Conservation (phyloP, 2,888 invertebrate species). For the Dolichomitus sp. region DNA sequence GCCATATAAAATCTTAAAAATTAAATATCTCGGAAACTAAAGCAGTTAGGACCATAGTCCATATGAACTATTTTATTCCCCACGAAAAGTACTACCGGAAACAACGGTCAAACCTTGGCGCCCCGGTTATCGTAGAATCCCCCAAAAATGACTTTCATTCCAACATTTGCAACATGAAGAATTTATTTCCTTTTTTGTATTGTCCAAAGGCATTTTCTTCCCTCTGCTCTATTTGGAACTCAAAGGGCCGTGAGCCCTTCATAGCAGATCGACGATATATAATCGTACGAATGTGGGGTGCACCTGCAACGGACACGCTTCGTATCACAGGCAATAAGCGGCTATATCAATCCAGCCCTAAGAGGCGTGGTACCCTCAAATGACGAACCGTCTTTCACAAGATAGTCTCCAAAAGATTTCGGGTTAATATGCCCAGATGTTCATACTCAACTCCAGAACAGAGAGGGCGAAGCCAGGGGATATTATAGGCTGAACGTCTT, state of each 20-base stretch:
- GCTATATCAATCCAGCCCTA: conserved; percentile 21
- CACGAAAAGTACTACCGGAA: too few relatives aligned
- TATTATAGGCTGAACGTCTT: conserved; percentile 11
- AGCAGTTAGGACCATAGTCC: too few relatives aligned
- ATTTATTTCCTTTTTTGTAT: not conserved
- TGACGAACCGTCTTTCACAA: conserved; percentile 75
- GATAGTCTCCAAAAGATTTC: conserved; percentile 70
- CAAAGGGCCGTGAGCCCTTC: conserved; percentile 5
- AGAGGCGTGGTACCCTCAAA: conserved; percentile 31
- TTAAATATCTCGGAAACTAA: too few relatives aligned
- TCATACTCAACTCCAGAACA: conserved; percentile 33
- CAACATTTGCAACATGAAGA: not conserved
- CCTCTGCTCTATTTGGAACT: conserved; percentile 1
- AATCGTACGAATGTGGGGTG: conserved; percentile 8
- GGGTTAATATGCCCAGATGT: conserved; percentile 74
- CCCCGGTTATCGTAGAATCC: too few relatives aligned
- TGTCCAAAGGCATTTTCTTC: not conserved
- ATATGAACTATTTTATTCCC: too few relatives aligned
- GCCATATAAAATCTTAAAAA: too few relatives aligned
- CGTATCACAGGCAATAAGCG: conserved; percentile 3
- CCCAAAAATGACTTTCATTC: not conserved
- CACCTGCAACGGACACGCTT: conserved; percentile 29
- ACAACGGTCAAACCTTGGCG: too few relatives aligned
- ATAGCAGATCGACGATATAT: conserved; percentile 26
- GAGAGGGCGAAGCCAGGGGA: not conserved